These are phyloP conservation scores for Cryptomyrus ogoouensis DNA, from an alignment of 2,113 vertebrate genomes.

Conservation along the genomic window DNA sequence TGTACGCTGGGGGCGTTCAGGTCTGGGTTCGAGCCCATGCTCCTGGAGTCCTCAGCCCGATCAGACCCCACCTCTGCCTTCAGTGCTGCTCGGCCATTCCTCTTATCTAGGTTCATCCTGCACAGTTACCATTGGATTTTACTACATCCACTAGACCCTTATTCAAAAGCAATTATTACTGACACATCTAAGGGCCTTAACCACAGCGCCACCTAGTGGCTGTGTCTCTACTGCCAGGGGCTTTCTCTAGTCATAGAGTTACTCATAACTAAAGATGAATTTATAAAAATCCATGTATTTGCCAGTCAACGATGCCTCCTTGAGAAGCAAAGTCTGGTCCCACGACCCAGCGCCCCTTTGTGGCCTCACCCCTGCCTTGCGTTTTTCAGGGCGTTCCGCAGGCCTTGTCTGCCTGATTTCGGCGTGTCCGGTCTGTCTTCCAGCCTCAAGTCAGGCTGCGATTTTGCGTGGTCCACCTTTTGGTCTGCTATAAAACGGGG, in stretches of 20 bases:
- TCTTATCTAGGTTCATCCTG: constrained; percentile 48
- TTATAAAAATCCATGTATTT: background rate
- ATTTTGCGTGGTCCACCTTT: constrained; percentile 16
- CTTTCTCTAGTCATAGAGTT: background rate
- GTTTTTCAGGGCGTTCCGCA: constrained; percentile 50
- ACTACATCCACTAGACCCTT: background rate
- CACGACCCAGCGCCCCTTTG: background rate
- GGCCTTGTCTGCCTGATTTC: constrained; percentile 49
- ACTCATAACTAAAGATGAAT: background rate
- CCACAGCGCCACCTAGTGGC: background rate
- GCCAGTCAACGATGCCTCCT: background rate
- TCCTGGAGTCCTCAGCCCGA: constrained; percentile 44
- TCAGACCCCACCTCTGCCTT: constrained; percentile 60
- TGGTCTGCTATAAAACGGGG: constrained; percentile 33
- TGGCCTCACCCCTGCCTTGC: constrained; percentile 71
- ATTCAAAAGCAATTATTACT: background rate
- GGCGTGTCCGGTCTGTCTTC: constrained; percentile 48
- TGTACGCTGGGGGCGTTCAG: constrained; percentile 55
- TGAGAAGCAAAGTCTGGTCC: background rate
- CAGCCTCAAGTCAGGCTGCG: constrained; percentile 26
- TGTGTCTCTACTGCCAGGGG: background rate
- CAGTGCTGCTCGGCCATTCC: constrained; percentile 46
- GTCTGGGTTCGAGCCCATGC: constrained; percentile 47
- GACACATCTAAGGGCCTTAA: background rate
- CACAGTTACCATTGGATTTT: background rate